Base-by-base conservation (phyloP, 1,140 invertebrate genomes). In the Magallana ariakensis region DNA sequence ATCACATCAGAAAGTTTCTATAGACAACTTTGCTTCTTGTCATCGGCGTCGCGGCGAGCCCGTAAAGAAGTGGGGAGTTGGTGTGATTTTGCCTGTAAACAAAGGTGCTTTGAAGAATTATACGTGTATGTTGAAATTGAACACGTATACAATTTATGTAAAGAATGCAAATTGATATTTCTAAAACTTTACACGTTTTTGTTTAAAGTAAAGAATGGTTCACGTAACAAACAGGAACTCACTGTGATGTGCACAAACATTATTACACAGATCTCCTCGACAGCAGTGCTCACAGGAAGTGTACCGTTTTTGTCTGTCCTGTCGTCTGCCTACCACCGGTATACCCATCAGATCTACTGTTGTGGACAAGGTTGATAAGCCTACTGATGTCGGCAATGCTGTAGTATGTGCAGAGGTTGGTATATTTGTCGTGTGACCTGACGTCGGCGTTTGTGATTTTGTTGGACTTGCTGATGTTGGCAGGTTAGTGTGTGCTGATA, bases 281-380 rank as follows among this genome's bases (percentile, higher is more conserved):
- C 66, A 75, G 15, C 66, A 75, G 66, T 75, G 66, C 26, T 75
- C 66, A 75, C 66, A 75, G 6, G 66, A 75, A 26, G 66, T 75
- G 13, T 26, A 75, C 66, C 66, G 22, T 10, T 5, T 75, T 7
- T 33, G 9, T 13, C 66, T 33, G 8, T 26, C 13, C 10, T 75
- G 22, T 26, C 66, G 22, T 26, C 15, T 75, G 22, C 66, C 66
- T 13, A 75, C 19, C 15, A 75, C 33, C 22, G 19, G 19, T 26
- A 26, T 22, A 10, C 22, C 11, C 10, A 13, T 26, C 33, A 13
- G 11, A 3, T 9, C 66, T 10, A 19, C 33, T 11, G 66, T 75
- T 4, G 66, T 75, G 8, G 66, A 26, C 33, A 75, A 75, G 33
- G 13, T 26, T 11, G 66, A 13, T 75, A n/a, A n/a, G n/a, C n/a